Percentiles rank a stretch among this genome's conserved stretches.
phyloP scores from a whole-genome alignment of 2,797 vertebrate genomes.

The Ficedula albicollis region DNA sequence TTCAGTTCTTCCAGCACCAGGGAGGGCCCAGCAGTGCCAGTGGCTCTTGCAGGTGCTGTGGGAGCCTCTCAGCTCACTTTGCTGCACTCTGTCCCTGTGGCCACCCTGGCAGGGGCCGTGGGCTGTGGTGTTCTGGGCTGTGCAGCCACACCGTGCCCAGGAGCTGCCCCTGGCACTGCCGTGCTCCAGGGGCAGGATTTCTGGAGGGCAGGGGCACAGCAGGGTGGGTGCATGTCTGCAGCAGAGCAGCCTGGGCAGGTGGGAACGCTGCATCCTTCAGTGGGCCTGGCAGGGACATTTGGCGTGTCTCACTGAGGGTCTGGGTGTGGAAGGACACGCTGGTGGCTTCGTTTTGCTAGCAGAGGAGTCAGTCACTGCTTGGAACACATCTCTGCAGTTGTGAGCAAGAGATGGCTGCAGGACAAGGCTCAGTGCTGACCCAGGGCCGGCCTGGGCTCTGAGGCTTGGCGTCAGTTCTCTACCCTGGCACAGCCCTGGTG shows the following conservation, averaged over 20 bases:
- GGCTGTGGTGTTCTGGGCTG: fast-evolving
- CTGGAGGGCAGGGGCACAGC: not conserved
- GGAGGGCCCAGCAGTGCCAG: not conserved
- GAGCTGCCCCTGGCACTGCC: not conserved
- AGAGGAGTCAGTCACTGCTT: not conserved
- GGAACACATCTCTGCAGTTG: not conserved
- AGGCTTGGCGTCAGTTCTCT: fast-evolving
- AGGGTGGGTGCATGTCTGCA: not conserved
- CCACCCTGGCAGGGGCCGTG: fast-evolving
- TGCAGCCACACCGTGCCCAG: not conserved
- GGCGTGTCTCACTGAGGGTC: not conserved
- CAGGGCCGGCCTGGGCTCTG: not conserved
- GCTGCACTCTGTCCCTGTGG: not conserved
- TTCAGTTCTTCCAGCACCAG: fast-evolving
- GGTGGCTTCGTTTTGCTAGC: not conserved
- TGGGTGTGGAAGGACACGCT: not conserved
- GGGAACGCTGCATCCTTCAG: fast-evolving
- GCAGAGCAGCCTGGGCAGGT: not conserved
- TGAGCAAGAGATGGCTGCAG: not conserved
- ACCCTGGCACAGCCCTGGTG: fast-evolving
- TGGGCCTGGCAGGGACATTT: not conserved
- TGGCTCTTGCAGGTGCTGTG: not conserved
- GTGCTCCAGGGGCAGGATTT: fast-evolving
- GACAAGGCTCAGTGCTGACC: not conserved
- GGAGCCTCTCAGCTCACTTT: not conserved